Conservation (phyloP, 1,140 invertebrate genomes). For the Phthorimaea operculella region DNA sequence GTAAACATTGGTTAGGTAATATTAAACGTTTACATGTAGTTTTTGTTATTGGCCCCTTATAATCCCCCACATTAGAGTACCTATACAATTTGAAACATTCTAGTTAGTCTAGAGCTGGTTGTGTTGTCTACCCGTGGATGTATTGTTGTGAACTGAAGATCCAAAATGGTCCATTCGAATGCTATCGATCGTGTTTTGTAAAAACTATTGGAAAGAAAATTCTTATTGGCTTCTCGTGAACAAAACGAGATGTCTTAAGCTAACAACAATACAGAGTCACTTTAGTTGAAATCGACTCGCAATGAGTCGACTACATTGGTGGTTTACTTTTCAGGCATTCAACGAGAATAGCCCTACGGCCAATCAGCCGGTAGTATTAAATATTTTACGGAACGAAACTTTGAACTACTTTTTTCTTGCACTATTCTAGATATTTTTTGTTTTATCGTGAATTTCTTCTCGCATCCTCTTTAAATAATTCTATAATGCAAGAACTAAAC, state of each 20-base stretch:
- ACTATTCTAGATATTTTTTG: slow-evolving; percentile 58
- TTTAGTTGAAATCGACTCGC: slow-evolving; percentile 58
- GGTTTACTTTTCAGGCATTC: slow-evolving; percentile 73
- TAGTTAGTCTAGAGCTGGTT: slow-evolving; percentile 61
- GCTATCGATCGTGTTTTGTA: not conserved
- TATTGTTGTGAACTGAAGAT: slow-evolving; percentile 57
- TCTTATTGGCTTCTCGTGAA: slow-evolving; percentile 21
- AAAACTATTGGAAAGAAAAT: not conserved
- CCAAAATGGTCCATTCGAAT: slow-evolving; percentile 4
- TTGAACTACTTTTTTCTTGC: slow-evolving; percentile 60
- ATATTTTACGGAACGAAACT: slow-evolving; percentile 64
- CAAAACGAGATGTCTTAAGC: not conserved
- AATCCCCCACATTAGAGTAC: slow-evolving; percentile 55
- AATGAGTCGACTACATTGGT: slow-evolving; percentile 64
- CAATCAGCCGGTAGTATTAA: slow-evolving; percentile 74
- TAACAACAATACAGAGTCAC: slow-evolving; percentile 63
- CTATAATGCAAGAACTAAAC: slow-evolving; percentile 25
- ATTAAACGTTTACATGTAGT: slow-evolving; percentile 58
- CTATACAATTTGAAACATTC: slow-evolving; percentile 46
- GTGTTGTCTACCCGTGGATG: slow-evolving; percentile 62
- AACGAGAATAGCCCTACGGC: slow-evolving; percentile 75
- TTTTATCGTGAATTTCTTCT: slow-evolving; percentile 53
- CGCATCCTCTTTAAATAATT: slow-evolving; percentile 57
- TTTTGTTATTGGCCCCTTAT: slow-evolving; percentile 57
- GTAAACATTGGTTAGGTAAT: slow-evolving; percentile 56